Percentiles rank a stretch among this genome's conserved stretches.
Evolutionary conservation across 2,113 vertebrate genomes (phyloP).

Genomic region (Albula glossodonta): DNA sequence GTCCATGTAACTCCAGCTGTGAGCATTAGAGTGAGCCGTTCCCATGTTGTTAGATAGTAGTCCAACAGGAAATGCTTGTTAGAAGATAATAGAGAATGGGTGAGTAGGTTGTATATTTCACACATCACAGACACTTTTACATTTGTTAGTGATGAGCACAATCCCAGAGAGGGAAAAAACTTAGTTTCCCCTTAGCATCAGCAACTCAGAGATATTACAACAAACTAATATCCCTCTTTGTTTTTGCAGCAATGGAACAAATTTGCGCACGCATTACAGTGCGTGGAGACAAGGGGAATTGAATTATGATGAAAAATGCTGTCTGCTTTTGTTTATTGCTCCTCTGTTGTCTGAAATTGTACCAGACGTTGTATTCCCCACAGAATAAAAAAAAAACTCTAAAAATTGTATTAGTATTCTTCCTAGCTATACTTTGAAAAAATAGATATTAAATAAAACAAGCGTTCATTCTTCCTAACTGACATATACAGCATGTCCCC

Average conservation of each 20-base stretch:
- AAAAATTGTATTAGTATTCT: background rate
- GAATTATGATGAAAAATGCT: background rate
- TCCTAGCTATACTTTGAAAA: background rate
- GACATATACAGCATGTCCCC: background rate
- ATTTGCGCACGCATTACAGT: background rate
- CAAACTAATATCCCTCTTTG: background rate
- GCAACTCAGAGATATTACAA: background rate
- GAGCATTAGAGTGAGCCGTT: background rate
- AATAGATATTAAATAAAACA: background rate
- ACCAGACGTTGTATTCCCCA: background rate
- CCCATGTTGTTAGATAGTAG: background rate
- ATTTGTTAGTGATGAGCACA: background rate
- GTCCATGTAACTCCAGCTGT: background rate
- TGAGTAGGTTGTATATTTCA: background rate
- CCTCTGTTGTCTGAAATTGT: background rate
- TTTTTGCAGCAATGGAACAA: background rate
- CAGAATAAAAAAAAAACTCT: background rate
- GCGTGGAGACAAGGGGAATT: background rate
- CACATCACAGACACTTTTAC: background rate
- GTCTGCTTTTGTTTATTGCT: conserved; percentile 11
- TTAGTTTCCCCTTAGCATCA: background rate
- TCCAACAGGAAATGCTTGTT: background rate
- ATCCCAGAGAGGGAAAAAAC: background rate
- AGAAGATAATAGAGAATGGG: background rate
- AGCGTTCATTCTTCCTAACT: background rate